These are phyloP conservation scores for Galbula dea DNA, from an alignment of 2,113 vertebrate species.

Conservation along the genomic window DNA sequence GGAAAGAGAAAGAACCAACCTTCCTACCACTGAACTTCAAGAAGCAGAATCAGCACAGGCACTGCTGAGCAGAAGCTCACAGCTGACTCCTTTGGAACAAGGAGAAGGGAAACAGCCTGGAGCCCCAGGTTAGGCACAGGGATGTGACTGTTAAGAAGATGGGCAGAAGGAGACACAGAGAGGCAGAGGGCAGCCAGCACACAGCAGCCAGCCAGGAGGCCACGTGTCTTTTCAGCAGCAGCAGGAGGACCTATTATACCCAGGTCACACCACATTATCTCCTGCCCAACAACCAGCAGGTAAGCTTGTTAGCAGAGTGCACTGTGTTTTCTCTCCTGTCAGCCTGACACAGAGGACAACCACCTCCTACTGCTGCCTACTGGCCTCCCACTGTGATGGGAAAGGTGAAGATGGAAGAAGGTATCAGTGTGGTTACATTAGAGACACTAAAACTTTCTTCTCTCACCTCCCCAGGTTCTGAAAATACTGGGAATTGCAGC, in stretches of 20 bases:
- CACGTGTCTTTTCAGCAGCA: background rate
- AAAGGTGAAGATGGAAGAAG: constrained; percentile 15
- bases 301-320: constrained; percentile 50
- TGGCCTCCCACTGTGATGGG: constrained; percentile 37
- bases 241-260: constrained; percentile 31
- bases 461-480: background rate
- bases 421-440: background rate
- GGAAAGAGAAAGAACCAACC: background rate
- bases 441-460: background rate
- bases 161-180: background rate
- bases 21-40: background rate
- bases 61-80: background rate
- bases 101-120: background rate
- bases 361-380: constrained; percentile 34
- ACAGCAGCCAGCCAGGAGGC: background rate
- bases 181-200: background rate
- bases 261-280: constrained; percentile 45
- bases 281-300: constrained; percentile 55
- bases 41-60: background rate
- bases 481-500: background rate
- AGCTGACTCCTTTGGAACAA: background rate
- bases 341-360: constrained; percentile 42
- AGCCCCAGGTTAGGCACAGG: background rate
- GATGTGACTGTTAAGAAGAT: background rate
- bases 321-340: constrained; percentile 29